Conservation (phyloP, 2,888 invertebrate genomes). For the Agrotis segetum region DNA sequence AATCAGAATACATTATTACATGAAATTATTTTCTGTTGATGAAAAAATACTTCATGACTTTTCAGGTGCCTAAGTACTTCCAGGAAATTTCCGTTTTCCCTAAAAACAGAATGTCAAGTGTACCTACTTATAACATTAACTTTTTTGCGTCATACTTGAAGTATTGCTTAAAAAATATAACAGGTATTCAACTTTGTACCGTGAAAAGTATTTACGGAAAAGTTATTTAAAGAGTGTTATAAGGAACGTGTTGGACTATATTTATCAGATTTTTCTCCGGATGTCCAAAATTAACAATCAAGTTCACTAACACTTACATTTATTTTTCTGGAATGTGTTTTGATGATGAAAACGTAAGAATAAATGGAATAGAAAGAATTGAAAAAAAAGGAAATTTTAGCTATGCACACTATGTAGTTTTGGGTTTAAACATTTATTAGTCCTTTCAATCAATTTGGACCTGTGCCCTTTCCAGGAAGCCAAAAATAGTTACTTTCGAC, state of each 20-base stretch:
- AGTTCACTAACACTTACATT: constrained; percentile 64
- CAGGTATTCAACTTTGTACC: constrained; percentile 16
- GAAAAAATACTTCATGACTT: not conserved
- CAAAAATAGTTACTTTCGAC: not conserved
- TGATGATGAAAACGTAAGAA: constrained; percentile 8
- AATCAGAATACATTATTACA: too few relatives aligned
- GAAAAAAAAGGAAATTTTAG: not conserved
- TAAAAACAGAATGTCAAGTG: constrained; percentile 2
- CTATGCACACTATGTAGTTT: not conserved
- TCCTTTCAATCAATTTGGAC: not conserved
- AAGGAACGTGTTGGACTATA: constrained; percentile 41
- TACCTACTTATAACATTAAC: constrained; percentile 2
- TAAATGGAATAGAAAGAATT: not conserved
- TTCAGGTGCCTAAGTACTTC: constrained; percentile 1
- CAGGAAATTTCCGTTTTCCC: not conserved
- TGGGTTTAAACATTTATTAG: not conserved
- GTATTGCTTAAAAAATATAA: constrained; percentile 24
- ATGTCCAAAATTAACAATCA: constrained; percentile 59
- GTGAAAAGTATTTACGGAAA: constrained; percentile 32
- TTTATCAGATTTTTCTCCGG: constrained; percentile 55
- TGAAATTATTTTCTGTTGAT: not conserved
- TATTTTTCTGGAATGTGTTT: constrained; percentile 24
- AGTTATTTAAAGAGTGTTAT: constrained; percentile 52
- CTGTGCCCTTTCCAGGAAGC: not conserved
- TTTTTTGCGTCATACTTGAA: constrained; percentile 17